A percentile compares a stretch with the other conserved stretches of the same genome.
phyloP scores from a whole-genome alignment of 2,797 vertebrate genomes.

The Propithecus perrieri region DNA sequence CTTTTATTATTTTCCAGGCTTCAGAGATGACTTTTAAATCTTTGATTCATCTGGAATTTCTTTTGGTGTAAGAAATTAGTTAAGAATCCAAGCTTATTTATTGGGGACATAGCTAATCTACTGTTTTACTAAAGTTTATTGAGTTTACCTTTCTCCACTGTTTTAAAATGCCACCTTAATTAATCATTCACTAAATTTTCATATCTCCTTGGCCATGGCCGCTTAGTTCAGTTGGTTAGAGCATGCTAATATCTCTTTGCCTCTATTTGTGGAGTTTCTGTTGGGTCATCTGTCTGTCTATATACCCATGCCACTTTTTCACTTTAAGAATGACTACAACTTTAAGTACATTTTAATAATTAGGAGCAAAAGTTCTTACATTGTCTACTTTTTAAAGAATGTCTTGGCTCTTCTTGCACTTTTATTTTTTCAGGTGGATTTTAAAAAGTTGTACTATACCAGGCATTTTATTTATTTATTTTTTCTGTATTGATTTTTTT shows the following conservation, averaged over 20 bases:
- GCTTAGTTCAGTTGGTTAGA: not conserved
- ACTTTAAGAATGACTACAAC: not conserved
- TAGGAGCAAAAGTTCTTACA: not conserved
- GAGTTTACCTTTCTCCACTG: not conserved
- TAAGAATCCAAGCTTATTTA: not conserved
- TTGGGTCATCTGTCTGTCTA: not conserved
- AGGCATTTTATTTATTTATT: conserved; percentile 22
- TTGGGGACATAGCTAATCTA: conserved; percentile 3
- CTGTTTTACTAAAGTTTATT: not conserved
- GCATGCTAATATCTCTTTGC: not conserved
- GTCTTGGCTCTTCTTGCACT: not conserved
- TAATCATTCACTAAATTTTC: not conserved
- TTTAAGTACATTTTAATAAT: not conserved
- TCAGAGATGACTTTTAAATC: not conserved
- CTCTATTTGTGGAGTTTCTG: not conserved
- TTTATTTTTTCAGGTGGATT: conserved; percentile 41
- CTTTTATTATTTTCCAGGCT: conserved; percentile 31
- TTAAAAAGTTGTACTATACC: not conserved
- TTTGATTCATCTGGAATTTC: conserved; percentile 22
- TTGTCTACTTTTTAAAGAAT: not conserved
- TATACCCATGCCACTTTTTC: not conserved
- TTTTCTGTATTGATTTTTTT: conserved; percentile 51
- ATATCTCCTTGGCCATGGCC: not conserved
- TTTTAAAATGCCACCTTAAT: conserved; percentile 11
- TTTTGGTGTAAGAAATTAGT: conserved; percentile 39